Evolutionary conservation across 2,113 vertebrate genomes (phyloP).

Genomic region (Arizona elegans): DNA sequence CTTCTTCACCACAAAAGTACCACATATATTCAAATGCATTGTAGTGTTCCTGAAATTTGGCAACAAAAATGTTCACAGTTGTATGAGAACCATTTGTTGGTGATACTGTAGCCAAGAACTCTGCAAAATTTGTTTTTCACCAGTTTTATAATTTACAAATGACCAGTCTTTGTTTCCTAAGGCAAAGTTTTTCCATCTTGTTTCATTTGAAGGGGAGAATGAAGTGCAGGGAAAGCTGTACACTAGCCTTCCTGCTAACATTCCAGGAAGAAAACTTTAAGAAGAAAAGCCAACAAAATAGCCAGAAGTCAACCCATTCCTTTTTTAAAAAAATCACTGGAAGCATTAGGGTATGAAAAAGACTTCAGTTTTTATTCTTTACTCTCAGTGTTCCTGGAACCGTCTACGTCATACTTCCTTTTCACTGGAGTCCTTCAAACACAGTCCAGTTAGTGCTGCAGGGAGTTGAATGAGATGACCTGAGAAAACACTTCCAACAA

Average conservation of each 20-base stretch:
- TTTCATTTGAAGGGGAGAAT: neutral
- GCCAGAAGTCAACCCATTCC: neutral
- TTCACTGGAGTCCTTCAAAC: neutral
- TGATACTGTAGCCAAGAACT: neutral
- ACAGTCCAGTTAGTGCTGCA: neutral
- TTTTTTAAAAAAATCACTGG: neutral
- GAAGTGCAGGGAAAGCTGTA: neutral
- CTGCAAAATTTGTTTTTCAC: neutral
- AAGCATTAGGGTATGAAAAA: neutral
- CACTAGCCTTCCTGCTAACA: neutral
- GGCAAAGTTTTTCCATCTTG: neutral
- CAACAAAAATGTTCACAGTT: neutral
- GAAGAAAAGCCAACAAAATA: neutral
- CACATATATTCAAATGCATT: neutral
- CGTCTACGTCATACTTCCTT: neutral
- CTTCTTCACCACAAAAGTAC: neutral
- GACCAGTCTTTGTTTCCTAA: neutral
- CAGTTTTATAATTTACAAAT: neutral
- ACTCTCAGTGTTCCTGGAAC: neutral
- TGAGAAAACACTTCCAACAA: neutral
- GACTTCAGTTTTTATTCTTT: neutral
- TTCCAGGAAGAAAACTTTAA: neutral
- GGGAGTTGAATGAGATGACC: neutral
- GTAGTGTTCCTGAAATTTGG: neutral
- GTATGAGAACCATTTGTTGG: neutral